Conservation (phyloP, 2,113 vertebrate genomes). For the Marmota flaviventris region DNA sequence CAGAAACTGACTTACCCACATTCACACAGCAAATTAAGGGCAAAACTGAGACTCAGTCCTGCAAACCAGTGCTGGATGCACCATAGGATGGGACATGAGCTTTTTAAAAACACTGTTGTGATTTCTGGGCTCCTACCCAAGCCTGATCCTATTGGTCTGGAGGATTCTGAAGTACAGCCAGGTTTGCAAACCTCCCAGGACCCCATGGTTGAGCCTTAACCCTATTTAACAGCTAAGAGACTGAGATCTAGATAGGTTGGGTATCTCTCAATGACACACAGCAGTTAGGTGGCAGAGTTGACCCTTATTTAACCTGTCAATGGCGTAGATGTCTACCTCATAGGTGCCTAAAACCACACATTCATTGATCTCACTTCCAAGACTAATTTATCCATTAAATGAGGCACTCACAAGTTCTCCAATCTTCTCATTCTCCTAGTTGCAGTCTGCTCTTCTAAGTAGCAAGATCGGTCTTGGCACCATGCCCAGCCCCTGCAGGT, state of each 20-base stretch:
- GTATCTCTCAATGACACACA: neutral
- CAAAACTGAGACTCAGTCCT: neutral
- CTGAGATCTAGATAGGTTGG: neutral
- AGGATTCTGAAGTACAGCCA: neutral
- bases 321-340: neutral
- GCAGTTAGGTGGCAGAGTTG: neutral
- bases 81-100: neutral
- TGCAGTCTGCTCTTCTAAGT: neutral
- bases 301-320: neutral
- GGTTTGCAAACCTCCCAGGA: slow-evolving; percentile 7
- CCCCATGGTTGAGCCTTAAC: neutral
- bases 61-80: neutral
- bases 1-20: neutral
- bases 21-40: neutral
- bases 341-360: neutral
- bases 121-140: slow-evolving; percentile 20
- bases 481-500: neutral
- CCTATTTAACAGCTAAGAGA: neutral
- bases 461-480: neutral
- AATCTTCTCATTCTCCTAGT: neutral
- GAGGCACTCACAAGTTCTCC: neutral
- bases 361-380: neutral
- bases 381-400: neutral
- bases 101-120: slow-evolving; percentile 15
- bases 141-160: neutral